phyloP scores from a whole-genome alignment of 2,113 vertebrate species.

The Carassius auratus region DNA sequence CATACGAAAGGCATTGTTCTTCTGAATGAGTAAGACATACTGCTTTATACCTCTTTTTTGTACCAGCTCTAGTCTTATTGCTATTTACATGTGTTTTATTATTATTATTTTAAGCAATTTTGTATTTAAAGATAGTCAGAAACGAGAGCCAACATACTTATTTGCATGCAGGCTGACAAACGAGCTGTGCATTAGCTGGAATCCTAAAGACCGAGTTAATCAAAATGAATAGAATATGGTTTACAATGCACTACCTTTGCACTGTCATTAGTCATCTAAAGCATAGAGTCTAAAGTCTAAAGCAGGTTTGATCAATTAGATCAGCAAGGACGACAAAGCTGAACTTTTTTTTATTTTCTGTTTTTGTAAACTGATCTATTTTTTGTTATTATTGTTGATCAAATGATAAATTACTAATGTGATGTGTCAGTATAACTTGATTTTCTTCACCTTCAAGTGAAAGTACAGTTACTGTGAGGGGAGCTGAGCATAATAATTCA shows the following conservation, averaged over 20 bases:
- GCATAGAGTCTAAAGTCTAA: conserved; percentile 9
- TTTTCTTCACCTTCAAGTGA: background rate
- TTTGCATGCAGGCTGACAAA: background rate
- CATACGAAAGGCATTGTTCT: background rate
- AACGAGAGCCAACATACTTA: background rate
- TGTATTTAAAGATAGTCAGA: background rate
- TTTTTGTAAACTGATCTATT: background rate
- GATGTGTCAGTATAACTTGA: no score
- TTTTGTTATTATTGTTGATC: background rate
- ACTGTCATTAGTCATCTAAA: background rate
- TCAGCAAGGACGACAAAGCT: background rate
- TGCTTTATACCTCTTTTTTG: background rate
- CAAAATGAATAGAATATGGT: background rate
- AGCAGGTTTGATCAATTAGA: background rate
- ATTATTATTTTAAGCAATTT: no score
- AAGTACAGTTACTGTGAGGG: background rate
- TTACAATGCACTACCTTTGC: background rate
- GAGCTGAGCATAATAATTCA: background rate
- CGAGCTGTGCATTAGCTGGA: background rate
- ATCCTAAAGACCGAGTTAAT: conserved; percentile 6
- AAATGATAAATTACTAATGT: background rate
- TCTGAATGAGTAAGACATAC: background rate
- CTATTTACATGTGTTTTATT: background rate
- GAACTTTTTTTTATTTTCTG: background rate
- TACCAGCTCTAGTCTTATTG: background rate